These are phyloP conservation scores for Orthosia gothica DNA, from an alignment of 2,888 invertebrate species.

Conservation along the genomic window DNA sequence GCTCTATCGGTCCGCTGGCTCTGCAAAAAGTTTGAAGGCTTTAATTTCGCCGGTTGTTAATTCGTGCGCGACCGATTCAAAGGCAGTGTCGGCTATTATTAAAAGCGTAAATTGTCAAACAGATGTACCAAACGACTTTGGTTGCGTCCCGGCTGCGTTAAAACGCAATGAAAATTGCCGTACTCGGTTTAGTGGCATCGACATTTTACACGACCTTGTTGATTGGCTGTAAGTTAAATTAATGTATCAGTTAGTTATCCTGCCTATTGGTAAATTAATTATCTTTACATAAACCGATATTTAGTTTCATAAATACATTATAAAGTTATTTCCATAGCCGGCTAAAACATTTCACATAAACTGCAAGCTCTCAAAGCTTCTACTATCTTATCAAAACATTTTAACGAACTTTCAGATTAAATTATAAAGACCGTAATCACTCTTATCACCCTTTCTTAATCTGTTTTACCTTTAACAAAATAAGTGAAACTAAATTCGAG, in stretches of 20 bases:
- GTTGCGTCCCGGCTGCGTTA: constrained; percentile 82
- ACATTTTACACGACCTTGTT: constrained; percentile 67
- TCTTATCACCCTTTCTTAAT: constrained; percentile 60
- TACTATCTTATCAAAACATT: constrained; percentile 40
- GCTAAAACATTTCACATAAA: constrained; percentile 10
- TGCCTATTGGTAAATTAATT: neutral
- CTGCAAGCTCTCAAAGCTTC: constrained; percentile 25
- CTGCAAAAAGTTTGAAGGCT: constrained; percentile 88
- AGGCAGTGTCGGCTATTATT: constrained; percentile 89
- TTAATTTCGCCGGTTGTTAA: constrained; percentile 89
- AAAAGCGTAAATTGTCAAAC: constrained; percentile 91
- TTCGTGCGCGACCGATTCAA: constrained; percentile 89
- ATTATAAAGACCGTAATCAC: constrained; percentile 54
- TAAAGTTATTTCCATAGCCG: neutral
- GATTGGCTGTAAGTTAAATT: constrained; percentile 60
- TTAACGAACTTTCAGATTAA: constrained; percentile 53
- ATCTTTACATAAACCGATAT: neutral
- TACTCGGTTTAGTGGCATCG: constrained; percentile 71
- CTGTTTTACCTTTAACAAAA: constrained; percentile 65
- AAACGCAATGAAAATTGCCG: constrained; percentile 85
- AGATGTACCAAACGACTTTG: constrained; percentile 88
- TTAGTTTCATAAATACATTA: neutral
- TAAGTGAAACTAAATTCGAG: constrained; percentile 73
- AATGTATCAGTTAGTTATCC: constrained; percentile 31
- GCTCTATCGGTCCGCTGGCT: constrained; percentile 77